Evolutionary conservation across 2,888 invertebrate genomes (phyloP), one percentile per base, ranked within the genome.

Genomic region (Congeria kusceri): DNA sequence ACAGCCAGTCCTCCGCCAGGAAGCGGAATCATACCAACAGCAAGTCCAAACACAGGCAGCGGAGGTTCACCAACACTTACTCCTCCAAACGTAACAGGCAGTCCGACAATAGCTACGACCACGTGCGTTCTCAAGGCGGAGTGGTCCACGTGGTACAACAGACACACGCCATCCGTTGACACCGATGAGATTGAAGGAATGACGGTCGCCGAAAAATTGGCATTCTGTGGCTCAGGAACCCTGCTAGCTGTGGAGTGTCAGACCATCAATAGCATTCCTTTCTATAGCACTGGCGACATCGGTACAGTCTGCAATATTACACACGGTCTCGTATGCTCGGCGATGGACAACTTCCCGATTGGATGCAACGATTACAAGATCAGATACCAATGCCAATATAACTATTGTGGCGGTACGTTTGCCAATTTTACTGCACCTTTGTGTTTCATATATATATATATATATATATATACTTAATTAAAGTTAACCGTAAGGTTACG

Each of bases 301-400:
- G 83, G 69, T 5, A 79, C 83, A n/a, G 79, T 78, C 9, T 93
- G 93, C 79, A 85, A 89, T 67, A 91, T 97, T 76, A 95, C 96
- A 84, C 94, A 95, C 15, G 97, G 97, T 0, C 94, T 97, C 0
- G 93, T 95, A 3, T 97, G 97, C 90, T 32, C 23, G 11, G 77
- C 94, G 92, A 77, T 71, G 9, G 84, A 84, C 25, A 90, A 87
- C 71, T 67, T 64, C 61, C 85, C 87, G 18, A 64, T 86, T 23
- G 77, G 82, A 2, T 92, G 92, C 77, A 75, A 80, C 9, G 92
- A 92, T 77, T 92, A 91, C 80, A 90, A 91, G 87, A 88, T 92
- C 53, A 84, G 91, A 80, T 91, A 91, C 81, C 88, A 84, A 62
- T 92, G 91, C 65, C 81, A 88, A 25, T 32, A 32, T 32, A 88